Conservation (phyloP, 1,140 invertebrate species). For the Stenopsyche tienmushanensis region DNA sequence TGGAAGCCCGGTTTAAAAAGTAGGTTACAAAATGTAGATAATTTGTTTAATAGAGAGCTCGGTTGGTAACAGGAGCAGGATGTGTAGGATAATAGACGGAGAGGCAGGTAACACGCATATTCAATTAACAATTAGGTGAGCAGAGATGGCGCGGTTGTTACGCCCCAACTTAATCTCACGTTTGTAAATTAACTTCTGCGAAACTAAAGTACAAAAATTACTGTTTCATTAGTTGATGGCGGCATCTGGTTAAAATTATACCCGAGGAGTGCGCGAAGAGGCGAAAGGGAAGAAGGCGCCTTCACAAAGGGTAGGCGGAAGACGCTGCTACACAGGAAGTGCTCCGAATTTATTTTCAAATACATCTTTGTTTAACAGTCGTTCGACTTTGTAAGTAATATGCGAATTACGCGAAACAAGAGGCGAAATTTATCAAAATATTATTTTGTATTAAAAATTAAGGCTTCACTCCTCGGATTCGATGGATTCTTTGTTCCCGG, state of each 20-base stretch:
- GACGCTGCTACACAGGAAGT: conserved; percentile 12
- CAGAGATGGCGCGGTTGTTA: background rate
- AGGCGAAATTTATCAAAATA: background rate
- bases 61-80: no score
- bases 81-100: no score
- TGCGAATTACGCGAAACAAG: no score
- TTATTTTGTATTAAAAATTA: background rate
- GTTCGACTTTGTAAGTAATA: background rate
- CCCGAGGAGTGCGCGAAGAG: background rate
- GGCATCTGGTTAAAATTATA: conserved; percentile 24
- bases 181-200: conserved; percentile 25
- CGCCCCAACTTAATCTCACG: conserved; percentile 19
- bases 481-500: no score
- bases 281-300: conserved; percentile 1
- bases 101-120: conserved; percentile 22
- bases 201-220: conserved; percentile 28
- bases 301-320: conserved; percentile 12
- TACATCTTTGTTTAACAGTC: conserved; percentile 5
- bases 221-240: conserved; percentile 28
- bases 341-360: conserved; percentile 14
- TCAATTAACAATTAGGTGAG: conserved; percentile 26
- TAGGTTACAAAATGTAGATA: no score
- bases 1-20: no score
- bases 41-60: no score
- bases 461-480: no score